A percentile compares a stretch with the other conserved stretches of the same genome.
These are phyloP conservation scores for Excalfactoria chinensis DNA, from an alignment of 2,113 vertebrate genomes.

Conservation along the genomic window DNA sequence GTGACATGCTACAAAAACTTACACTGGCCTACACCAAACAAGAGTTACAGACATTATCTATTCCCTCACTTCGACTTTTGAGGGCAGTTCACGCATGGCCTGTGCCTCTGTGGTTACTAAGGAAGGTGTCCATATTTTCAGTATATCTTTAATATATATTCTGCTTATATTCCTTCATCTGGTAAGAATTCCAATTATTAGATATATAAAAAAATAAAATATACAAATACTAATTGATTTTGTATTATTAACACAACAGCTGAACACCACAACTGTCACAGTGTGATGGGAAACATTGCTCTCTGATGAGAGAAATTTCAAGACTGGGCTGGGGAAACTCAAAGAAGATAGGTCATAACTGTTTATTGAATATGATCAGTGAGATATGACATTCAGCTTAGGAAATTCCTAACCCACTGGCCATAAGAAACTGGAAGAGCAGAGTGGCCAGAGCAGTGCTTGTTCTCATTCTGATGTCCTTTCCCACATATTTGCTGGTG, in stretches of 20 bases:
- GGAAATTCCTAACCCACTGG: neutral
- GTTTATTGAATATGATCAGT: neutral
- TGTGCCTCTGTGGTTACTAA: neutral
- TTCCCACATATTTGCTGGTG: neutral
- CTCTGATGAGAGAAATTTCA: neutral
- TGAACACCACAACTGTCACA: neutral
- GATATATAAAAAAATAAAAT: neutral
- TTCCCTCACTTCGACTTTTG: neutral
- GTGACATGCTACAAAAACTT: rapidly evolving
- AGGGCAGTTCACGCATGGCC: neutral
- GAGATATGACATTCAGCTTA: rapidly evolving
- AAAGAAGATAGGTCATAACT: neutral
- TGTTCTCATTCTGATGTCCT: neutral
- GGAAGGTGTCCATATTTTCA: neutral
- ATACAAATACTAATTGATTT: neutral
- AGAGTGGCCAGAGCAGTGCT: neutral
- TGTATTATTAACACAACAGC: neutral
- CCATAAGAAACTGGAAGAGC: neutral
- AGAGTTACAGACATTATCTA: neutral
- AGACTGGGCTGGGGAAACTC: neutral
- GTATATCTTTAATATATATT: neutral
- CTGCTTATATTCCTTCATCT: neutral
- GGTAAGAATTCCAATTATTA: neutral
- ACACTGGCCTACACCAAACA: neutral
- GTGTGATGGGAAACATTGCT: neutral